Evolutionary conservation across 2,113 vertebrate genomes (phyloP), one percentile per base, ranked within the genome.

Genomic region (Sinocyclocheilus rhinocerous): DNA sequence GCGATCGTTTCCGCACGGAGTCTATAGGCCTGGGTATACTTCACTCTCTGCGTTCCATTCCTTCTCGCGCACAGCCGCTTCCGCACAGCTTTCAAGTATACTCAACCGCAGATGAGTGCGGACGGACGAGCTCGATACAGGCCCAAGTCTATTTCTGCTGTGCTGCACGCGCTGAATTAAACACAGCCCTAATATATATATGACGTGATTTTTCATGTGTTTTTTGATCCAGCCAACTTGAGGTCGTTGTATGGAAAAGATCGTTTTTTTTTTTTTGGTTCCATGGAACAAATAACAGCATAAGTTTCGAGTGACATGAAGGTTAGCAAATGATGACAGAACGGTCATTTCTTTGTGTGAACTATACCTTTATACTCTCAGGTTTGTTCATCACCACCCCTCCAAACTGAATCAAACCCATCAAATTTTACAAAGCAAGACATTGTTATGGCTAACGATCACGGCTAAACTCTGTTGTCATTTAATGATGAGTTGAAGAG

Each of bases 281-380:
- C 16, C 6, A 39, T 70, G 67, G 33, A 20, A 36, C 15, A 70
- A 20, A 9, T 10, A 39, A 39, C 67, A 20, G 8, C 8, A 36
- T 70, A 70, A 36, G 33, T 36, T 70, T 70, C 1, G 18, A 20
- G 16, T 39, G 67, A 36, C 16, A 36, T 36, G 16, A 70, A 36
- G 29, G 67, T 70, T 70, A 39, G 8, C 4, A 18, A 36, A 20
- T 70, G 7, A 20, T 70, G 29, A 70, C 33, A 3, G 26, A 69
- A 33, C 2, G 6, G 26, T 69, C 12, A 67, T 67, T 67, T 67
- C 12, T 20, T 70, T 20, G 16, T 7, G 67, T 36, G 16, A 70
- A 10, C 8, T 39, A 70, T 70, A 36, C 8, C 8, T 70, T 70
- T 92, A 90, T 85, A 78, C 59, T 12, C 18, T 76, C 39, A n/a